Conservation (phyloP, 1,140 invertebrate species). For the Formica selysi region DNA sequence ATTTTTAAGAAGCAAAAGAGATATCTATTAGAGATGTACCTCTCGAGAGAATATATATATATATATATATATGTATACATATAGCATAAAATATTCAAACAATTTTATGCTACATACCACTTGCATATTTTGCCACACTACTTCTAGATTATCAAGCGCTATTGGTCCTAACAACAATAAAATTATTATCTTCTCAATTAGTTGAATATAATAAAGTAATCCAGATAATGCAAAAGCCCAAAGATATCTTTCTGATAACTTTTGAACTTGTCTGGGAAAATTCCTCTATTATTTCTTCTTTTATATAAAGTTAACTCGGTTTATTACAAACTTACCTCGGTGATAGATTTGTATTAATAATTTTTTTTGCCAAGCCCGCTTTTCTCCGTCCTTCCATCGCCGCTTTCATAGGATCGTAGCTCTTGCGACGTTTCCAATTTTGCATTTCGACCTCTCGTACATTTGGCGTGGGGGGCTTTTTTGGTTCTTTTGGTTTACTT, state of each 20-base stretch:
- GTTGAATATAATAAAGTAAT: slow-evolving; percentile 24
- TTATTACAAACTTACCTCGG: slow-evolving; percentile 72
- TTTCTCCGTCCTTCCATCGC: slow-evolving; percentile 92
- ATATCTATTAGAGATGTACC: slow-evolving; percentile 26
- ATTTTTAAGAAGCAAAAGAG: slow-evolving; percentile 23
- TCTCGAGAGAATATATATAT: slow-evolving; percentile 63
- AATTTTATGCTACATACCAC: slow-evolving; percentile 76
- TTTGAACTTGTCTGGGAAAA: slow-evolving; percentile 25
- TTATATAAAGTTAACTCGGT: background rate
- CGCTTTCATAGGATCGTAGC: slow-evolving; percentile 95
- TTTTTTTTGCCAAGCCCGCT: slow-evolving; percentile 77
- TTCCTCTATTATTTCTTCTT: slow-evolving; percentile 30
- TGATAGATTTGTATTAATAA: slow-evolving; percentile 73
- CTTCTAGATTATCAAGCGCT: slow-evolving; percentile 81
- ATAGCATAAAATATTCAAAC: slow-evolving; percentile 67
- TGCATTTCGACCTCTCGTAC: slow-evolving; percentile 93
- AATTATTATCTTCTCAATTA: slow-evolving; percentile 72
- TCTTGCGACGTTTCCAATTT: slow-evolving; percentile 96
- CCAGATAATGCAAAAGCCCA: slow-evolving; percentile 13
- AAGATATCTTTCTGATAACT: background rate
- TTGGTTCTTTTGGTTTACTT: slow-evolving; percentile 74
- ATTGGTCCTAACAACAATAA: slow-evolving; percentile 79
- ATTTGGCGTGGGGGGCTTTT: slow-evolving; percentile 88
- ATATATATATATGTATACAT: slow-evolving; percentile 45
- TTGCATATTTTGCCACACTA: slow-evolving; percentile 74